A percentile compares a stretch with the other conserved stretches of the same genome.
Evolutionary conservation across 1,140 invertebrate genomes (phyloP).

Genomic region (Pachyrhynchus sulphureomaculatus): DNA sequence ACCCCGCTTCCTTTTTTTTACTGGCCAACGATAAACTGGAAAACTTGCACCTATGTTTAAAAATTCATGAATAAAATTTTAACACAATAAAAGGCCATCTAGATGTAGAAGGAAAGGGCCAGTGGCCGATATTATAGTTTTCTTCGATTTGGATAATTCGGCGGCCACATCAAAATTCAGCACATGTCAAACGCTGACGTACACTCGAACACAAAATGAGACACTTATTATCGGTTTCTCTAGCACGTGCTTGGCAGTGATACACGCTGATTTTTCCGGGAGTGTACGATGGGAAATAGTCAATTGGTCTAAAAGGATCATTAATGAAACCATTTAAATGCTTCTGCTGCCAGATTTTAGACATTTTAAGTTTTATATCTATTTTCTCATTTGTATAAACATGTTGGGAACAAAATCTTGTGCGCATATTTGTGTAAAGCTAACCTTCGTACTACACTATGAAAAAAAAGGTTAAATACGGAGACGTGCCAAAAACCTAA

Average conservation of each 20-base stretch:
- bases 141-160: background rate
- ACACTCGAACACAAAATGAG: slow-evolving; percentile 28
- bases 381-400: no score
- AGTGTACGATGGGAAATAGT: slow-evolving; percentile 38
- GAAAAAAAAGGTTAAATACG: no score
- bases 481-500: no score
- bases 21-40: no score
- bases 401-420: no score
- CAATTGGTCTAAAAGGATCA: slow-evolving; percentile 18
- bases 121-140: background rate
- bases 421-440: no score
- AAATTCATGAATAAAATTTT: no score
- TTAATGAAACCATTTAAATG: no score
- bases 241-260: slow-evolving; percentile 41
- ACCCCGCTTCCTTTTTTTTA: no score
- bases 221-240: slow-evolving; percentile 28
- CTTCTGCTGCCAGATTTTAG: background rate
- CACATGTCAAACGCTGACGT: slow-evolving; percentile 40
- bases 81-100: background rate
- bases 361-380: no score
- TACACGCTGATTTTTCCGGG: slow-evolving; percentile 21
- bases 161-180: slow-evolving; percentile 42
- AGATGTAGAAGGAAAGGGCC: background rate
- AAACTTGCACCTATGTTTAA: no score
- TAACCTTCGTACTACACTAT: no score